phyloP scores from a whole-genome alignment of 2,113 vertebrate species.

The Xiphophorus couchianus region DNA sequence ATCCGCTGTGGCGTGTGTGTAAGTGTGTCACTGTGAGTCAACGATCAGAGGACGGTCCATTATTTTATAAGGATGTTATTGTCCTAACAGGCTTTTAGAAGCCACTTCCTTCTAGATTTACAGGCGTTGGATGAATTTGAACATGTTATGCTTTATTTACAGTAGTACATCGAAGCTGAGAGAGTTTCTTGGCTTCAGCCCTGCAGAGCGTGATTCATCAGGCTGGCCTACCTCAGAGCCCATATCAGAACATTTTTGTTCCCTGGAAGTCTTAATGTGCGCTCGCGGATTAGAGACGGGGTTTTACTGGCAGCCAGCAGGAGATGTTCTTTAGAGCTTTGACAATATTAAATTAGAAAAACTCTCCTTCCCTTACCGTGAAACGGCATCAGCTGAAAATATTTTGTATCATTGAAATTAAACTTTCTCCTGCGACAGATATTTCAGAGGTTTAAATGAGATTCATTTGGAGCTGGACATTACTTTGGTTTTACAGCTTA shows the following conservation, averaged over 20 bases:
- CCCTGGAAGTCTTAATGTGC: constrained; percentile 6
- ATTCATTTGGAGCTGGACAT: not conserved
- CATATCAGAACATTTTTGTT: constrained; percentile 6
- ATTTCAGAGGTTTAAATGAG: not conserved
- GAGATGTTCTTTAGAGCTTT: not conserved
- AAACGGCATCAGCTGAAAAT: not conserved
- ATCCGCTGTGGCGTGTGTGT: not conserved
- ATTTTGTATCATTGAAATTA: not conserved
- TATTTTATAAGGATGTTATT: not conserved
- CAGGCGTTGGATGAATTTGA: not conserved
- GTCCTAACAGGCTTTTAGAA: not conserved
- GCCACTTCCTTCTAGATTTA: constrained; percentile 1
- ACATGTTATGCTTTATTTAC: not conserved
- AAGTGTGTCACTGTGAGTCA: not conserved
- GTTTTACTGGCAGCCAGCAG: not conserved
- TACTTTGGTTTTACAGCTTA: not conserved
- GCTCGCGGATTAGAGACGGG: not conserved
- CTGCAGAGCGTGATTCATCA: not conserved
- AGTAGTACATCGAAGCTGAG: not conserved
- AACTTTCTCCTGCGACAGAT: too few relatives aligned
- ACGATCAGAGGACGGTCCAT: not conserved
- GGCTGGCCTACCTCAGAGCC: not conserved
- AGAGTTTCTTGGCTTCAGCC: not conserved
- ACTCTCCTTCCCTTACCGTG: not conserved
- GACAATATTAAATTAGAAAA: not conserved